Evolutionary conservation across 2,888 invertebrate species (phyloP).

Genomic region (Heliconius ethilla): DNA sequence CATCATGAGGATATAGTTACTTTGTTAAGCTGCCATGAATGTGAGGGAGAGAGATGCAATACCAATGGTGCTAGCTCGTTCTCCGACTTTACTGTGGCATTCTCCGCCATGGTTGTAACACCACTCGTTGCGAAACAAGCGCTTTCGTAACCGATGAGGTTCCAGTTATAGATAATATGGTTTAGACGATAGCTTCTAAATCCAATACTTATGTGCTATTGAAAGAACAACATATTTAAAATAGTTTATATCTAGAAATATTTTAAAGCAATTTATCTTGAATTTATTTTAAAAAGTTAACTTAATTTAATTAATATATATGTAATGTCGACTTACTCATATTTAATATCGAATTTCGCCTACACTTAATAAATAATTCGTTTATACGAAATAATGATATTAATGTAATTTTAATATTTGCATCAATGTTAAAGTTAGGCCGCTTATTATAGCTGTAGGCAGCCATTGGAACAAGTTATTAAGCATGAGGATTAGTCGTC

Average conservation of each 20-base stretch:
- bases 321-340: background rate
- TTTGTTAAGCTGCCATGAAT: conserved; percentile 60
- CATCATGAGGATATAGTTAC: conserved; percentile 52
- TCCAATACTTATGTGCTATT: background rate
- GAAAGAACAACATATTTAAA: background rate
- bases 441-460: background rate
- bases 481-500: background rate
- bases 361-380: background rate
- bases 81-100: conserved; percentile 54
- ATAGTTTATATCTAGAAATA: background rate
- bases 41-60: conserved; percentile 66
- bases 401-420: background rate
- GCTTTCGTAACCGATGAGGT: conserved; percentile 49
- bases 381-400: background rate
- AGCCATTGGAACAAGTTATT: background rate
- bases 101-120: conserved; percentile 57
- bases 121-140: conserved; percentile 63
- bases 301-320: background rate
- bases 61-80: conserved; percentile 54
- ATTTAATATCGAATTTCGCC: background rate
- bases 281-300: too few relatives aligned
- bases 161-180: conserved; percentile 10
- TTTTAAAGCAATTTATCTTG: too few relatives aligned
- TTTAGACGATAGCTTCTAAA: background rate
- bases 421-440: background rate